Evolutionary conservation across 2,797 vertebrate genomes (phyloP), one percentile per base, ranked within the genome.

Genomic region (Atherinosoma microstoma): DNA sequence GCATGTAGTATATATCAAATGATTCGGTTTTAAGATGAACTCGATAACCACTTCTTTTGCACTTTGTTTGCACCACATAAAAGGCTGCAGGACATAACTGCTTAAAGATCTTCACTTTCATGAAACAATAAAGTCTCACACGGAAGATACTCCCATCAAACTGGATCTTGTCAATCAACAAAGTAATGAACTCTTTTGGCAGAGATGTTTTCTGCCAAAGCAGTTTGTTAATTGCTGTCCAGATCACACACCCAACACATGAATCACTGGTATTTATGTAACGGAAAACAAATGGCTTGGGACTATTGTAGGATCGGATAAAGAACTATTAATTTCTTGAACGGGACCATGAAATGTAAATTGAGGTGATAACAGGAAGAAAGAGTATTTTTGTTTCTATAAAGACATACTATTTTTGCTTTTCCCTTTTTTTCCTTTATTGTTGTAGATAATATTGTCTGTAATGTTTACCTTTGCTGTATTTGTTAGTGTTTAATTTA

Each of bases 341-440:
- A 64, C n/a, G 84, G 89, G 88, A 90, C 86, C 87, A 89, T 59
- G 30, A 51, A 29, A 72, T 58, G 49, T 64, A 27, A 30, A 47
- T 18, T 58, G 45, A 70, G 56, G 68, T 49, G 40, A 20, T 47
- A 27, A 20, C 36, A 4, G 42, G 49, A 58, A 24, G n/a, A 67
- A 62, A 67, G 18, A 12, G 32, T 32, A 13, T 35, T 9, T 70
- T 59, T 72, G 13, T 64, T 47, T 63, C 9, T 40, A 16, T 16
- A 42, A 32, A 36, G 18, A 63, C 4, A 35, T 27, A 40, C 58
- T 18, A 3, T 4, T 64, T 75, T 58, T 58, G 9, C 18, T 47
- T 47, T 24, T 60, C 65, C 32, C 20, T n/a, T 2, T 36, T 60
- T 27, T 27, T 27, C 24, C 1, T 27, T 4, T 58, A 27, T 64